phyloP scores from a whole-genome alignment of 2,113 vertebrate genomes.

The Amblyopsis rosae region DNA sequence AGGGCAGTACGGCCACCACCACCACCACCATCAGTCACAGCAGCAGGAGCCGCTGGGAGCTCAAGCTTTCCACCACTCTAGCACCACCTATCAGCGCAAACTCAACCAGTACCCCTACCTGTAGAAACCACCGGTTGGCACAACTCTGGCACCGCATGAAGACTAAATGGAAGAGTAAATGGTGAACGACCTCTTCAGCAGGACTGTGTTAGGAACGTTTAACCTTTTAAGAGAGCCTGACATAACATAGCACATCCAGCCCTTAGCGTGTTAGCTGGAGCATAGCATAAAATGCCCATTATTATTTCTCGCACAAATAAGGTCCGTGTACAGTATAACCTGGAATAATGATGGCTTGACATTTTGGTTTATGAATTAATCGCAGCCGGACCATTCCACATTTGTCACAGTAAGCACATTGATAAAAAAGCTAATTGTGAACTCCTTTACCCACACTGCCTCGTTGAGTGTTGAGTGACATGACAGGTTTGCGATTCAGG shows the following conservation, averaged over 20 bases:
- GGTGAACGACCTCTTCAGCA: conserved; percentile 47
- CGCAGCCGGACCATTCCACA: no score
- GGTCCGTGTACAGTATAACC: no score
- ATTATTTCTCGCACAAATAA: no score
- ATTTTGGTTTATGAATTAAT: no score
- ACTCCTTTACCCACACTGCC: no score
- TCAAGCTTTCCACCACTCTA: conserved; percentile 79
- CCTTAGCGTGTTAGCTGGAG: not conserved
- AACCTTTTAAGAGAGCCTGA: conserved; percentile 10
- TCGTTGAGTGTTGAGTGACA: no score
- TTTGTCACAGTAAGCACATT: no score
- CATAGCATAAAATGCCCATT: no score
- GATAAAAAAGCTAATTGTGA: no score
- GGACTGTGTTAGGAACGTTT: conserved; percentile 28
- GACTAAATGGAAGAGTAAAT: conserved; percentile 44
- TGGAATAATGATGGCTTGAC: no score
- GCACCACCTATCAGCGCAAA: conserved; percentile 88
- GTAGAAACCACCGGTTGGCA: conserved; percentile 54
- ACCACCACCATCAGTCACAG: conserved; percentile 81
- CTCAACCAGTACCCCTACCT: conserved; percentile 94
- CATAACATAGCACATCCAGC: no score
- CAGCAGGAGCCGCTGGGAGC: conserved; percentile 66
- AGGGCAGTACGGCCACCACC: conserved; percentile 87
- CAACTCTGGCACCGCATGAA: not conserved
- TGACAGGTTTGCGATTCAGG: no score